Base-by-base conservation (phyloP, 2,797 vertebrate species). In the Enteromius viviparus region DNA sequence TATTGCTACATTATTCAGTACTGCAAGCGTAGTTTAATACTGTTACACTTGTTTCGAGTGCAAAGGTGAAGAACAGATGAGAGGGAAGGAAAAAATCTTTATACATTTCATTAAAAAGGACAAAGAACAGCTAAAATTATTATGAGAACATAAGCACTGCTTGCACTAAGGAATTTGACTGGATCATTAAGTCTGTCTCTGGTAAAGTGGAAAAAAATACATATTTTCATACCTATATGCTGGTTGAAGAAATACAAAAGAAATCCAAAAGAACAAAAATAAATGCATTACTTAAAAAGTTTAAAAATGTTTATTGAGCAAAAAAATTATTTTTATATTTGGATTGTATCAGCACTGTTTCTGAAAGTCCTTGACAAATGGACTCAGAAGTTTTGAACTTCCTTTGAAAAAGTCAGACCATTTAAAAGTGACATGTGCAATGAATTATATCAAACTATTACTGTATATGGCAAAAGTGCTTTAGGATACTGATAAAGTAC, bases 371-470 rank as follows among this genome's bases (percentile, higher is more conserved):
- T 51, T 66, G 17, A 66, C 19, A 78, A 70, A 71, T 40, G 19
- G 51, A 4, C 23, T 60, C 66, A 70, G 47, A 51, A 51, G 40
- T 79, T 78, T 42, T 11, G 2, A 51, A 60, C 53, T 75, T 68
- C 32, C 47, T 12, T 79, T 66, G 64, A 80, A 80, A 75, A 87
- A 88, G 78, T 83, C 76, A 78, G 82, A 83, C 26, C 78, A 84
- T 74, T 87, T 76, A 84, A 86, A 87, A 90, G 87, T 78, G 78
- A 76, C 74, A 86, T 65, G 81, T 81, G 70, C 81, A 77, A 60
- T 76, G 15, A 75, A 17, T 17, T 42, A 79, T 55, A 71, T 37
- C 60, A 60, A 51, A 76, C 6, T 71, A 58, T 76, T 65, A 42
- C 40, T 42, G 40, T 42, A 47, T 21, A 83, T 70, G 64, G 80